Conservation (phyloP, 2,888 invertebrate genomes). For the Tachystola acroxantha region DNA sequence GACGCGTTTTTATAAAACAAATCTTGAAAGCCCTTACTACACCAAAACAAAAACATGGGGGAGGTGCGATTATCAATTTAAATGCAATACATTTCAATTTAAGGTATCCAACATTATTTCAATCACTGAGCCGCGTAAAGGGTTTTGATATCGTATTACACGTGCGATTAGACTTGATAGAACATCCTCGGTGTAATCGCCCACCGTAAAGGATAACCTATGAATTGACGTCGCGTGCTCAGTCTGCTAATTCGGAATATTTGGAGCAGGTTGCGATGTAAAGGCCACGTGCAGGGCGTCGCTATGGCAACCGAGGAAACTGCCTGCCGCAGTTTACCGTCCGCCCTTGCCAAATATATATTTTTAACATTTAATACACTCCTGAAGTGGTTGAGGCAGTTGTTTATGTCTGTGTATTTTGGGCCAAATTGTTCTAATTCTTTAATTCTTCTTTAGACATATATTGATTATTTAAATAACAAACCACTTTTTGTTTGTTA, state of each 20-base stretch:
- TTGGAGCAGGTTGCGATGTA: constrained; percentile 41
- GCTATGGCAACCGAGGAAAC: constrained; percentile 67
- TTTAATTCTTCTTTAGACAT: too few species aligned
- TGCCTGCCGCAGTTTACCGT: constrained; percentile 57
- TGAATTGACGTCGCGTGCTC: constrained; percentile 38
- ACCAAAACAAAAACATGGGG: constrained; percentile 22
- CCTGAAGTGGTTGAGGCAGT: constrained; percentile 25
- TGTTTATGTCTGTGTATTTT: too few species aligned
- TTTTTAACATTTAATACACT: constrained; percentile 30
- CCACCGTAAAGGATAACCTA: constrained; percentile 41
- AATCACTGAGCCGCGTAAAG: constrained; percentile 17
- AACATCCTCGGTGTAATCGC: constrained; percentile 37
- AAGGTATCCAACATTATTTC: constrained; percentile 15
- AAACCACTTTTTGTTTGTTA: too few species aligned
- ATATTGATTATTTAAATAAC: too few species aligned
- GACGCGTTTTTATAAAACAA: constrained; percentile 35
- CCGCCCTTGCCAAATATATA: constrained; percentile 30
- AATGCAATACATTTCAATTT: constrained; percentile 26
- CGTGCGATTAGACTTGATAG: constrained; percentile 40
- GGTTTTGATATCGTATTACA: constrained; percentile 29
- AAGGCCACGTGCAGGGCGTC: constrained; percentile 63
- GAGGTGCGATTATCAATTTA: constrained; percentile 40
- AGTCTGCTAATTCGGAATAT: constrained; percentile 51
- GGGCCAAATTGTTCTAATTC: too few species aligned
- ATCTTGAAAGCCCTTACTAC: constrained; percentile 36